phyloP scores from a whole-genome alignment of 2,797 vertebrate species.

The Salmo trutta region DNA sequence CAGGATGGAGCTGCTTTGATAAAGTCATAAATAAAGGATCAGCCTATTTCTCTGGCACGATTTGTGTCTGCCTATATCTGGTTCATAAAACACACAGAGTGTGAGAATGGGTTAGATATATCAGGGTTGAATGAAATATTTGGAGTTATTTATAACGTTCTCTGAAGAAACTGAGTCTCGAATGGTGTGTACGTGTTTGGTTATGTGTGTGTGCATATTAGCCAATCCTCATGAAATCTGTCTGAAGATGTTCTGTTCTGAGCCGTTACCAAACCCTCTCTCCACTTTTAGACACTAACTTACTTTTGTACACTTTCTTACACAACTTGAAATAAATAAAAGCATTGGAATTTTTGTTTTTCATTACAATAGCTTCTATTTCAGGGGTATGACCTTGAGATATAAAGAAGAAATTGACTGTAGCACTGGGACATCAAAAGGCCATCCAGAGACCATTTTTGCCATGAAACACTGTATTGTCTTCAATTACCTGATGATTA shows the following conservation, averaged over 20 bases:
- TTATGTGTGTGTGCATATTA: conserved; percentile 1
- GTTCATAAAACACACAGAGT: background rate
- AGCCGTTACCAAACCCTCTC: background rate
- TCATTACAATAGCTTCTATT: background rate
- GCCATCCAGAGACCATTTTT: background rate
- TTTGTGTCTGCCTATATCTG: background rate
- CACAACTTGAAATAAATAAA: background rate
- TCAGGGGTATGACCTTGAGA: background rate
- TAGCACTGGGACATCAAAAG: background rate
- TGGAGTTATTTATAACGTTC: background rate
- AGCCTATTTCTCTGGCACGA: background rate
- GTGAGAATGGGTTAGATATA: background rate
- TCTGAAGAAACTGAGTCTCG: background rate
- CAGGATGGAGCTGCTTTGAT: background rate
- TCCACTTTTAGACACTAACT: background rate
- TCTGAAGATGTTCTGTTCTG: background rate
- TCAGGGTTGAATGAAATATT: background rate
- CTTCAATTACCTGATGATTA: background rate
- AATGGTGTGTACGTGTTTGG: background rate
- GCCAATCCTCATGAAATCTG: background rate
- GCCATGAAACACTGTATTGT: background rate
- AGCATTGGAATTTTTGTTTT: background rate
- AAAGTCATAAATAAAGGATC: background rate
- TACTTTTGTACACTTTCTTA: background rate
- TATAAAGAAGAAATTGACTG: background rate